Percentiles rank a stretch among this genome's conserved stretches.
Evolutionary conservation across 1,140 invertebrate genomes (phyloP).

Genomic region (Drosophila lowei): DNA sequence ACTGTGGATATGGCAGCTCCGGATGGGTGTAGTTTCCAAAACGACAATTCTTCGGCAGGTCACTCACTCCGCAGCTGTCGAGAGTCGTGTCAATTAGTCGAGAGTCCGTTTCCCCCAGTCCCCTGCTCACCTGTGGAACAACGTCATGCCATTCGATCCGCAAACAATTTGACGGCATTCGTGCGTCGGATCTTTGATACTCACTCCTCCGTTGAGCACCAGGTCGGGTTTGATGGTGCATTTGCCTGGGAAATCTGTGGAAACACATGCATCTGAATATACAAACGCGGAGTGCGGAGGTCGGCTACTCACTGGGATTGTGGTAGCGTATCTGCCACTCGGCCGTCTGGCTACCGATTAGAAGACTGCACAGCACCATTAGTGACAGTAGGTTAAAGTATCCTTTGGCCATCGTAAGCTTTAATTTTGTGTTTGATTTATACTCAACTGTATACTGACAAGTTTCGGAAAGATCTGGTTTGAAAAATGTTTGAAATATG

Average conservation of each 20-base stretch:
- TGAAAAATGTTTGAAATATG: too few species aligned
- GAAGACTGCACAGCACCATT: constrained; percentile 15
- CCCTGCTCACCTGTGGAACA: constrained; percentile 48
- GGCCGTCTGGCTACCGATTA: constrained; percentile 16
- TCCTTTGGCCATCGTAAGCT: too few species aligned
- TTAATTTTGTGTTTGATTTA: too few species aligned
- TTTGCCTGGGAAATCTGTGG: constrained; percentile 56
- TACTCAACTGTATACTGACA: too few species aligned
- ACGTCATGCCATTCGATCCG: constrained; percentile 27
- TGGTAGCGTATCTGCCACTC: constrained; percentile 28
- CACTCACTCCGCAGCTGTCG: constrained; percentile 53
- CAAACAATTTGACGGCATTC: constrained; percentile 61
- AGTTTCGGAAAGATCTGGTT: too few species aligned
- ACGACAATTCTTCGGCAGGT: constrained; percentile 6
- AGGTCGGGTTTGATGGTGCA: constrained; percentile 40
- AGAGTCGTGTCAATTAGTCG: constrained; percentile 5
- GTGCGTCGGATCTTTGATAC: constrained; percentile 59
- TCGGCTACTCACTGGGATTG: constrained; percentile 37
- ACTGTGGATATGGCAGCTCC: constrained; percentile 44
- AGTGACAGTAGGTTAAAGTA: background rate
- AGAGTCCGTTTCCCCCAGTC: background rate
- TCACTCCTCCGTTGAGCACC: constrained; percentile 44
- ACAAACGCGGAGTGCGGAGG: background rate
- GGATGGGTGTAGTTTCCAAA: constrained; percentile 13
- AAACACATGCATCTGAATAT: too few species aligned